A percentile compares a stretch with the other conserved stretches of the same genome.
Evolutionary conservation across 2,888 invertebrate genomes (phyloP).

Genomic region (Pseudococcus viburni): DNA sequence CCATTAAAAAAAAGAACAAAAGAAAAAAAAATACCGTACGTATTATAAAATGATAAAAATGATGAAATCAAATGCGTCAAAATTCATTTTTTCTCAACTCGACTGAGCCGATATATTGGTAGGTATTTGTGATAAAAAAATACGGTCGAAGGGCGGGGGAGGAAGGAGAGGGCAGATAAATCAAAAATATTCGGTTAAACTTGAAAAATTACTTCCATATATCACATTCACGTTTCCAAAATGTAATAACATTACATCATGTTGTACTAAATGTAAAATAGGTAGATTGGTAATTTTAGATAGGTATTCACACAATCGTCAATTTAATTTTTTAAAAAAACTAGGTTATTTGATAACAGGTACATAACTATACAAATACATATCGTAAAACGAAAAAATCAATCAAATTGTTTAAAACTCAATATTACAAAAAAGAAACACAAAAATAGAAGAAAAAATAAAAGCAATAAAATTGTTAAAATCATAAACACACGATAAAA

Average conservation of each 20-base stretch:
- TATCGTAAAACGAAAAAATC: background rate
- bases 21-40: background rate
- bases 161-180: background rate
- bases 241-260: slow-evolving; percentile 8
- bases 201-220: slow-evolving; percentile 35
- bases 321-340: background rate
- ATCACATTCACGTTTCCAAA: slow-evolving; percentile 21
- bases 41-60: slow-evolving; percentile 16
- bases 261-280: slow-evolving; percentile 27
- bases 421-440: background rate
- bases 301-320: background rate
- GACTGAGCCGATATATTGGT: background rate
- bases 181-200: slow-evolving; percentile 18
- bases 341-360: background rate
- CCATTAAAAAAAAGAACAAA: slow-evolving; percentile 1
- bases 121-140: background rate
- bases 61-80: slow-evolving; percentile 20
- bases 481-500: slow-evolving; percentile 15
- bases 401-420: background rate
- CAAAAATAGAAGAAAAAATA: background rate
- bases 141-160: background rate
- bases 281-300: background rate
- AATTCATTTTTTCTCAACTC: background rate
- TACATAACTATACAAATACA: background rate
- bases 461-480: background rate